These are phyloP conservation scores for Himalopsyche anomala DNA, from an alignment of 2,888 invertebrate genomes.

Conservation along the genomic window DNA sequence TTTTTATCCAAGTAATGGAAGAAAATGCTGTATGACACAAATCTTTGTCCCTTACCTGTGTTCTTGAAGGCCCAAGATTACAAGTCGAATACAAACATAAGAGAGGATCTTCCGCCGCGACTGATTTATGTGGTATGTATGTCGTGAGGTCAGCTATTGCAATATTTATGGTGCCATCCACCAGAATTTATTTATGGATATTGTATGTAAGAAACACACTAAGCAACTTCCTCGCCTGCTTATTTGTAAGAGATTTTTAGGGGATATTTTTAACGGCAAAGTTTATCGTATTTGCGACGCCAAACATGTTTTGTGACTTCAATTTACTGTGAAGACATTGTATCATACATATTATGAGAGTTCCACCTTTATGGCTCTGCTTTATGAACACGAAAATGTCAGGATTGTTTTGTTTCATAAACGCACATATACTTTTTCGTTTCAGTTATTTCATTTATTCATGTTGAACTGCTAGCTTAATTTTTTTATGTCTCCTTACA, in stretches of 20 bases:
- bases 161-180: slow-evolving; percentile 56
- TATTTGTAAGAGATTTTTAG: slow-evolving; percentile 41
- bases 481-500: too few species aligned
- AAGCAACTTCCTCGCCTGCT: not conserved
- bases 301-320: slow-evolving; percentile 39
- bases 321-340: slow-evolving; percentile 27
- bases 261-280: slow-evolving; percentile 37
- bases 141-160: slow-evolving; percentile 53
- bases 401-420: not conserved
- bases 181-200: slow-evolving; percentile 36
- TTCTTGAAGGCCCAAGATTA: slow-evolving; percentile 10
- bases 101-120: slow-evolving; percentile 47
- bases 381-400: slow-evolving; percentile 12
- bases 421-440: not conserved
- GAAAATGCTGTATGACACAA: not conserved
- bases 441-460: slow-evolving; percentile 13
- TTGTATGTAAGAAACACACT: slow-evolving; percentile 22
- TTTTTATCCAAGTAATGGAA: too few species aligned
- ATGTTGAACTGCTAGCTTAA: not conserved
- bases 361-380: slow-evolving; percentile 21
- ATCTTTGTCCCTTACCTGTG: not conserved
- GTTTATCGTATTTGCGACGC: slow-evolving; percentile 40
- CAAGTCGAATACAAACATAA: slow-evolving; percentile 52
- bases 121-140: slow-evolving; percentile 61
- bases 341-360: slow-evolving; percentile 4